Conservation (phyloP, 2,113 vertebrate species). For the Crypturellus undulatus region DNA sequence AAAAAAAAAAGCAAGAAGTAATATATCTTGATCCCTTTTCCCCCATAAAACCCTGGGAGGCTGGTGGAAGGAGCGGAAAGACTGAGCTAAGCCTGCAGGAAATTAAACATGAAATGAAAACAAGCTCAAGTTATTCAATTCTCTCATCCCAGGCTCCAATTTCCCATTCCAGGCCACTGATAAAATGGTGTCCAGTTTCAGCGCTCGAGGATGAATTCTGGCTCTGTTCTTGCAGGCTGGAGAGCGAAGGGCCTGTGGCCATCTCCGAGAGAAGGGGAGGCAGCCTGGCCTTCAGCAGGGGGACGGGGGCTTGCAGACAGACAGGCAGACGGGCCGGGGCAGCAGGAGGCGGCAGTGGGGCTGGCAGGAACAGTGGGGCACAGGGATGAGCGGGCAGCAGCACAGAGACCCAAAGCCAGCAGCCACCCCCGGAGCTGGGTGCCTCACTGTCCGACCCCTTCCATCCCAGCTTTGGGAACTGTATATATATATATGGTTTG, state of each 20-base stretch:
- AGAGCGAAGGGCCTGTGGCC: conserved; percentile 36
- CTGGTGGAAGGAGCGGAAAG: conserved; percentile 83
- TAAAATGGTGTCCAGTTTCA: conserved; percentile 84
- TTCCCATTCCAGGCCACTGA: conserved; percentile 84
- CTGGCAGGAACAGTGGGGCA: neutral
- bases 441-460: too few relatives aligned
- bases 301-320: neutral
- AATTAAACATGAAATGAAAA: conserved; percentile 99
- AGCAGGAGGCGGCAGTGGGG: neutral
- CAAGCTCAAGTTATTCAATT: conserved; percentile 87
- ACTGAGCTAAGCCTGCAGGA: conserved; percentile 92
- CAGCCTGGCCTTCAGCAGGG: neutral
- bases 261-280: neutral
- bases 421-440: neutral
- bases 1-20: conserved; percentile 59
- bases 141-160: conserved; percentile 85
- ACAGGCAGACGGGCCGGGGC: neutral
- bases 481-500: too few relatives aligned
- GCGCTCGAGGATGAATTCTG: conserved; percentile 60
- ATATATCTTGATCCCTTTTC: conserved; percentile 73
- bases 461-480: too few relatives aligned
- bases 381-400: accelerated
- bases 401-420: neutral
- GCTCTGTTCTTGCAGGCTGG: conserved; percentile 64
- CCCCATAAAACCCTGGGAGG: conserved; percentile 81